A percentile compares a stretch with the other conserved stretches of the same genome.
Conservation (phyloP, 2,797 vertebrate genomes). For the Strix occidentalis region DNA sequence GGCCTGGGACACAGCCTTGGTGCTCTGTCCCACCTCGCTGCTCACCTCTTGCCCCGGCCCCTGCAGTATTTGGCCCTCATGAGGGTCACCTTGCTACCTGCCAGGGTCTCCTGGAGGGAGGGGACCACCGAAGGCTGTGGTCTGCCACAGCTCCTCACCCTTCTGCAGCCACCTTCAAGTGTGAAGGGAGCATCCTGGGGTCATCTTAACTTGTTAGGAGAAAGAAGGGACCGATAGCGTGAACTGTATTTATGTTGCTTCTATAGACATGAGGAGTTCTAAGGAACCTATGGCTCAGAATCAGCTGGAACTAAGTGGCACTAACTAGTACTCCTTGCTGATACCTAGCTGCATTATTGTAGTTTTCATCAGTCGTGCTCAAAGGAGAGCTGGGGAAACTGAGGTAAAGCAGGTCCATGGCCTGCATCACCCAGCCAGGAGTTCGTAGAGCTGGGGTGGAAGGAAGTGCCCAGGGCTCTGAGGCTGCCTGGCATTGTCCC, state of each 20-base stretch:
- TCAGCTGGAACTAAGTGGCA: background rate
- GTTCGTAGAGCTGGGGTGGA: background rate
- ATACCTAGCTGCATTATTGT: no score
- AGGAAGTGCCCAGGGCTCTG: background rate
- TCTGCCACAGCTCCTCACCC: background rate
- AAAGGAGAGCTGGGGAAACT: background rate
- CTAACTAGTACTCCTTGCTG: background rate
- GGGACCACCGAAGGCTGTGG: accelerated
- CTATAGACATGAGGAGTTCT: accelerated
- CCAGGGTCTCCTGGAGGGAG: accelerated
- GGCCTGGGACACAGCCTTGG: accelerated
- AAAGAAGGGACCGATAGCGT: background rate
- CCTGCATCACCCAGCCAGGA: background rate
- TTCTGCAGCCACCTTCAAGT: no score
- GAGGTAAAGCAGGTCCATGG: background rate
- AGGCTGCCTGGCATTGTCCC: background rate
- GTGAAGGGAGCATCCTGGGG: accelerated
- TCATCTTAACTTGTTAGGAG: no score
- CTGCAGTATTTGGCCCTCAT: accelerated
- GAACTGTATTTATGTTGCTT: background rate
- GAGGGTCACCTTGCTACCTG: background rate
- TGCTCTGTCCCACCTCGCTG: background rate
- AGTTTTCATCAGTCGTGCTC: background rate
- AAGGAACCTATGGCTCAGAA: background rate
- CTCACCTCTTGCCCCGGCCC: background rate